Percentiles rank a stretch among this genome's conserved stretches.
Evolutionary conservation across 1,140 invertebrate species (phyloP).

Genomic region (Sycophila sp.): DNA sequence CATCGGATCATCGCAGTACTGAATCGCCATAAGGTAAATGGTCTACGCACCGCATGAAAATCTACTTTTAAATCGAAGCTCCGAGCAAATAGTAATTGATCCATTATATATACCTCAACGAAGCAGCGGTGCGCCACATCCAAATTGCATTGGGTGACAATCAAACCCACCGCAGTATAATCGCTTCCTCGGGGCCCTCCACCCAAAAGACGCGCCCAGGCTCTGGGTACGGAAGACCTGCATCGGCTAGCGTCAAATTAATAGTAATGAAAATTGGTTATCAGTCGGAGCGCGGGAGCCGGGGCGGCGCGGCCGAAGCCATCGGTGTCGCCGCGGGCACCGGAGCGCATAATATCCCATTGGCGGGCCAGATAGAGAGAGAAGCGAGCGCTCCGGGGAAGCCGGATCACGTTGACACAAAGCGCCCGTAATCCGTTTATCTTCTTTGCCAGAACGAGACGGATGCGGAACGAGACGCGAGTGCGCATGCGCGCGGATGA

Average conservation of each 20-base stretch:
- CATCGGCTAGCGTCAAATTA: conserved; percentile 45
- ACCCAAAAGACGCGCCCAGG: no score
- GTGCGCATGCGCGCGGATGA: not conserved
- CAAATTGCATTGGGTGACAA: no score
- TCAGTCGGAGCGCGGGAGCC: conserved; percentile 53
- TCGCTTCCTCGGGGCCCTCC: no score
- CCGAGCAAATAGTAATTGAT: no score
- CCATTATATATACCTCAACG: no score
- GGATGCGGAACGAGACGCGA: not conserved
- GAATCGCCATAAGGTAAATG: no score
- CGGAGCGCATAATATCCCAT: conserved; percentile 61
- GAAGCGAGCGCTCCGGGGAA: not conserved
- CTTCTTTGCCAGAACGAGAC: conserved; percentile 51
- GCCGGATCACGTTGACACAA: conserved; percentile 63
- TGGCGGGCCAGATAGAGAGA: conserved; percentile 45
- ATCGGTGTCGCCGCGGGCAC: conserved; percentile 54
- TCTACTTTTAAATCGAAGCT: no score
- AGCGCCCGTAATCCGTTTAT: conserved; percentile 64
- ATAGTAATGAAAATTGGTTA: conserved; percentile 65
- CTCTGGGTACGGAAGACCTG: no score
- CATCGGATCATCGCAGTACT: no score
- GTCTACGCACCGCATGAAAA: no score
- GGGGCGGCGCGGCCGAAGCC: conserved; percentile 35
- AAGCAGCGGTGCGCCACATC: no score
- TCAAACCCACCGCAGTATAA: no score